Percentiles rank a stretch among this genome's conserved stretches.
phyloP scores from a whole-genome alignment of 2,888 invertebrate species.

The Pelosia muscerda region DNA sequence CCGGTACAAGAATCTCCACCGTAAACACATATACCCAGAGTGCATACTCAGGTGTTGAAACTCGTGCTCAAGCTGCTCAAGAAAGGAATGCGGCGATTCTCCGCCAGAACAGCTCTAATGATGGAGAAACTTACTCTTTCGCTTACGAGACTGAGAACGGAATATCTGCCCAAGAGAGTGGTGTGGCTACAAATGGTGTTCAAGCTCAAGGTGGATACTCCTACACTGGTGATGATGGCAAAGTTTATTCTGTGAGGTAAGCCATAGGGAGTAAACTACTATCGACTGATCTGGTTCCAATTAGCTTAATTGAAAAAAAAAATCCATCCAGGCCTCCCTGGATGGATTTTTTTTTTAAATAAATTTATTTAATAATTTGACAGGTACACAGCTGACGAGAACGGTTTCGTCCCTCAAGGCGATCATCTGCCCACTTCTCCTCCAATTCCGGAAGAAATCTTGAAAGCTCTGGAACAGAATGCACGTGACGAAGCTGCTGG shows the following conservation, averaged over 20 bases:
- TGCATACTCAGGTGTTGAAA: constrained; percentile 55
- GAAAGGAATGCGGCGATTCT: constrained; percentile 79
- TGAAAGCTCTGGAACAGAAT: constrained; percentile 78
- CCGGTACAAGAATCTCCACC: constrained; percentile 26
- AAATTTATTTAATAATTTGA: background rate
- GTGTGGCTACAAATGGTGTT: constrained; percentile 78
- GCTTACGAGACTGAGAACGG: constrained; percentile 81
- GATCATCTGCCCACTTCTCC: constrained; percentile 80
- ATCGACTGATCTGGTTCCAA: too few species aligned
- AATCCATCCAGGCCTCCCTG: too few species aligned
- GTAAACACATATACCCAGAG: constrained; percentile 24
- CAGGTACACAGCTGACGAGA: constrained; percentile 81
- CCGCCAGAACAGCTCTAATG: constrained; percentile 72
- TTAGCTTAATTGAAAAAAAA: too few species aligned
- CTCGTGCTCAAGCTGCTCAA: constrained; percentile 71
- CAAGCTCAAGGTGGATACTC: constrained; percentile 78
- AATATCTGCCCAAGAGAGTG: constrained; percentile 76
- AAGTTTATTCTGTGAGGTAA: constrained; percentile 77
- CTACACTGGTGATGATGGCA: constrained; percentile 81
- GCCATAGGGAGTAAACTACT: background rate
- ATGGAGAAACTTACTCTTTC: constrained; percentile 76
- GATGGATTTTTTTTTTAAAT: too few species aligned
- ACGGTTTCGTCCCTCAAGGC: constrained; percentile 78
- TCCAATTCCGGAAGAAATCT: constrained; percentile 77
- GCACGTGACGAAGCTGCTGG: constrained; percentile 81